Evolutionary conservation across 1,140 invertebrate genomes (phyloP).

Genomic region (Condylostylus longicornis): DNA sequence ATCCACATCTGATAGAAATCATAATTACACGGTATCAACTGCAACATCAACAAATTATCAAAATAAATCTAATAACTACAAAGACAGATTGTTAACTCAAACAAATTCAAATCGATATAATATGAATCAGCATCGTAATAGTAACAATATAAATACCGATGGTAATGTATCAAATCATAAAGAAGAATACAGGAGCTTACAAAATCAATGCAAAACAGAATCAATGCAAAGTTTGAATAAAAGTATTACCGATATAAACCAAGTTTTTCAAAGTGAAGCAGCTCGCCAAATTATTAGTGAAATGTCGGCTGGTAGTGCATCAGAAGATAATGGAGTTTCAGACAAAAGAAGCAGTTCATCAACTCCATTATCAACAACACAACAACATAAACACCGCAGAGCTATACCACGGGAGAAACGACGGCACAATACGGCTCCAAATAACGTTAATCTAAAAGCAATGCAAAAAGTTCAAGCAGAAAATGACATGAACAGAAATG

Average conservation of each 20-base stretch:
- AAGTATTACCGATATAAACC: constrained; percentile 28
- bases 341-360: constrained; percentile 25
- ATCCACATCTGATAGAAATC: constrained; percentile 26
- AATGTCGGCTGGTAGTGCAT: constrained; percentile 43
- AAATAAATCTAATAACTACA: too few relatives aligned
- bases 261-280: constrained; percentile 67
- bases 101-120: too few relatives aligned
- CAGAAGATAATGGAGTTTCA: constrained; percentile 29
- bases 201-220: constrained; percentile 19
- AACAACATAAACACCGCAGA: constrained; percentile 37
- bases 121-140: too few relatives aligned
- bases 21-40: constrained; percentile 6
- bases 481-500: constrained; percentile 38
- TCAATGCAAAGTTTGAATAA: constrained; percentile 32
- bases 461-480: constrained; percentile 40
- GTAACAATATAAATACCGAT: too few relatives aligned
- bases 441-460: constrained; percentile 43
- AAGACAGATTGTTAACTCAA: too few relatives aligned
- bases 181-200: not conserved
- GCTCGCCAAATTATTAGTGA: constrained; percentile 71
- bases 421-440: constrained; percentile 74
- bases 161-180: not conserved
- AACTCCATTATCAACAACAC: constrained; percentile 23
- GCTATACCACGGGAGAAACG: constrained; percentile 64
- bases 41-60: constrained; percentile 12